Percentiles rank a stretch among this genome's conserved stretches.
phyloP scores from a whole-genome alignment of 2,113 vertebrate species.

The Datnioides undecimradiatus region DNA sequence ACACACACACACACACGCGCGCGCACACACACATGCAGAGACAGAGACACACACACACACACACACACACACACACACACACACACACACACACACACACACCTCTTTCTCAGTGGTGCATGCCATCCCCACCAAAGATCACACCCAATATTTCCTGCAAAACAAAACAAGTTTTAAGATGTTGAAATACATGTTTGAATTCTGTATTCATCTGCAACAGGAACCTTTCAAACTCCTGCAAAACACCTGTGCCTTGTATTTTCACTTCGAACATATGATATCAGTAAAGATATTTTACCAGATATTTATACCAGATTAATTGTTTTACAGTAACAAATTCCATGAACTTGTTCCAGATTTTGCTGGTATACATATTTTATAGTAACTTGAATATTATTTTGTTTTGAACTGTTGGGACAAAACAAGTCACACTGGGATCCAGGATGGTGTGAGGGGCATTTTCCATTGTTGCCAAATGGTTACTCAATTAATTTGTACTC shows the following conservation, averaged over 20 bases:
- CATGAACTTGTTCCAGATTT: no score
- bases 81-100: constrained; percentile 28
- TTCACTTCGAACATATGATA: no score
- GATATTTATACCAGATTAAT: no score
- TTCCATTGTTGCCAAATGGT: neutral
- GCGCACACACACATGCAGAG: constrained; percentile 26
- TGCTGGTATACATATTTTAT: no score
- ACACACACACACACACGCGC: constrained; percentile 8
- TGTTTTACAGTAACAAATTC: no score
- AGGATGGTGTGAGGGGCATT: neutral
- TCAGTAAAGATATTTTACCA: no score
- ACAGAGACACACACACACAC: constrained; percentile 21
- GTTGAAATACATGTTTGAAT: neutral
- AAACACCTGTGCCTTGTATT: no score
- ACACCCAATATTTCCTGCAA: constrained; percentile 40
- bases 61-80: constrained; percentile 19
- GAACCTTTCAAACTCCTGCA: no score
- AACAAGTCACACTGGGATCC: neutral
- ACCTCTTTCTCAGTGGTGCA: constrained; percentile 21
- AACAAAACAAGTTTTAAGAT: constrained; percentile 9
- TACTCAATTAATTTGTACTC: neutral
- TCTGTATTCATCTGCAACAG: neutral
- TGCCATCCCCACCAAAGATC: constrained; percentile 34
- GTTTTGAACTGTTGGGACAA: no score
- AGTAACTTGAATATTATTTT: neutral